These are phyloP conservation scores for Hirtodrosophila cameraria DNA, from an alignment of 2,888 invertebrate species.

Conservation along the genomic window DNA sequence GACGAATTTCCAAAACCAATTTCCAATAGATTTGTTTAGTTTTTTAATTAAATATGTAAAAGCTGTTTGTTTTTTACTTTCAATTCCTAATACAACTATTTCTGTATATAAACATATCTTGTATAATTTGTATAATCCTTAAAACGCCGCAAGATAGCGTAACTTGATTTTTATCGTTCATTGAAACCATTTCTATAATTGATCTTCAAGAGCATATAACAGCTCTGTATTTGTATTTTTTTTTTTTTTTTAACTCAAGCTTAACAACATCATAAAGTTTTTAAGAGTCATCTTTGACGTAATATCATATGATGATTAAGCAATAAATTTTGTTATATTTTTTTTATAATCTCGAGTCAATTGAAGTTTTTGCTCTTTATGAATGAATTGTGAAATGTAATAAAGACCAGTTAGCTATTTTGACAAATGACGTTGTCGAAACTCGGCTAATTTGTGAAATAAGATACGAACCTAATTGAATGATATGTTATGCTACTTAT, in stretches of 20 bases:
- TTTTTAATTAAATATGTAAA: no score
- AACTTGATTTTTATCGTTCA: background rate
- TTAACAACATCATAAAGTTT: constrained; percentile 3
- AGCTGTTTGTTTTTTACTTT: no score
- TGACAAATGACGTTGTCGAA: constrained; percentile 26
- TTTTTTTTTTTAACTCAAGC: background rate
- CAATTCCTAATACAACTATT: no score
- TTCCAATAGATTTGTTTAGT: no score
- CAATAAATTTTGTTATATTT: no score
- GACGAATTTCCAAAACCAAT: no score
- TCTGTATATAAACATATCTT: background rate
- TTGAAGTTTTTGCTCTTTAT: constrained; percentile 6
- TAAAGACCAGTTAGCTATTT: background rate
- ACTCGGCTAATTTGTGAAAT: constrained; percentile 41
- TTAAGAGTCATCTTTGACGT: constrained; percentile 14
- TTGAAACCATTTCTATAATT: constrained; percentile 1
- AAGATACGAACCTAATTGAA: constrained; percentile 41
- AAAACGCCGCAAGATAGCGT: background rate
- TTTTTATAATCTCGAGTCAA: no score
- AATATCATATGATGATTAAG: constrained; percentile 28
- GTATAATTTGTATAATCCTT: no score
- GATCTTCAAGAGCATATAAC: background rate
- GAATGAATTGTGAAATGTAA: constrained; percentile 14
- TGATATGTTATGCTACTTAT: constrained; percentile 37
- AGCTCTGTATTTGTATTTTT: background rate